Evolutionary conservation across 1,140 invertebrate species (phyloP).

Genomic region (Polyergus mexicanus): DNA sequence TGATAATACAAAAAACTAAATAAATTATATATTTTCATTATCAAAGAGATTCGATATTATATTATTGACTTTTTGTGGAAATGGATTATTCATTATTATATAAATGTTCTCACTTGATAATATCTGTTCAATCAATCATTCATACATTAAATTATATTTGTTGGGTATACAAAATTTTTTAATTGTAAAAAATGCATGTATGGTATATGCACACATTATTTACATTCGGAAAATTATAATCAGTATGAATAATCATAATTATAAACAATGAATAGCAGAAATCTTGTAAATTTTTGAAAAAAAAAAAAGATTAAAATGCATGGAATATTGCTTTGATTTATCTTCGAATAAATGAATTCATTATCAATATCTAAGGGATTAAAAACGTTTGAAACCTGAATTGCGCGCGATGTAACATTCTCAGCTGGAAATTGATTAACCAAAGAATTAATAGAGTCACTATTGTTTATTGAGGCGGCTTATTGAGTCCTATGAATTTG

Average conservation of each 20-base stretch:
- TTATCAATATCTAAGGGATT: background rate
- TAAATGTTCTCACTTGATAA: background rate
- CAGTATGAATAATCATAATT: background rate
- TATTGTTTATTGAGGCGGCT: background rate
- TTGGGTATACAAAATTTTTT: background rate
- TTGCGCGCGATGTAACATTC: background rate
- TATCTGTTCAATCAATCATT: slow-evolving; percentile 14
- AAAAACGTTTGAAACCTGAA: background rate
- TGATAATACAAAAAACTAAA: background rate
- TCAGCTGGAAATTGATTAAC: background rate
- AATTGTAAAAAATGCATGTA: slow-evolving; percentile 36
- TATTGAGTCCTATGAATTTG: slow-evolving; percentile 47
- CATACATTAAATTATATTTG: background rate
- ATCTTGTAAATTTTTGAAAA: background rate
- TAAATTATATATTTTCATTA: background rate
- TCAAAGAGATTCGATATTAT: slow-evolving; percentile 4
- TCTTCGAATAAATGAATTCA: background rate
- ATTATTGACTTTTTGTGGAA: slow-evolving; percentile 12
- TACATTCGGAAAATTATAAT: background rate
- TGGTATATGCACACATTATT: slow-evolving; percentile 24
- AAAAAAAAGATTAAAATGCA: slow-evolving; percentile 14
- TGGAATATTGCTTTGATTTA: slow-evolving; percentile 24
- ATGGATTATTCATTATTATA: slow-evolving; percentile 38
- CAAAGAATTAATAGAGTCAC: background rate
- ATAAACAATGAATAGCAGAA: background rate